A percentile compares a stretch with the other conserved stretches of the same genome.
Evolutionary conservation across 2,888 invertebrate species (phyloP).

Genomic region (Argyresthia albistria): DNA sequence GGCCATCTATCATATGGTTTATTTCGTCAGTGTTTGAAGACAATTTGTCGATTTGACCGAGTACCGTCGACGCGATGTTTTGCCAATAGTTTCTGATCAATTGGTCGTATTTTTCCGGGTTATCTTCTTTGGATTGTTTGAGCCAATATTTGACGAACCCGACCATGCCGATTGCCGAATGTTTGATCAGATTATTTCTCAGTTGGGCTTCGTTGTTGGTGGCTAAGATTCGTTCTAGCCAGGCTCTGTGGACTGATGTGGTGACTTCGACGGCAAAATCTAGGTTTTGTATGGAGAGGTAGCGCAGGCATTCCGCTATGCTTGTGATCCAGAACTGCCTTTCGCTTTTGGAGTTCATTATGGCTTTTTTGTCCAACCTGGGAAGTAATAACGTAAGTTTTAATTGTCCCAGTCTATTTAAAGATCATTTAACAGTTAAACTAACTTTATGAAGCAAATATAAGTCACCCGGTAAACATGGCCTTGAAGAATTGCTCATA

Average conservation of each 20-base stretch:
- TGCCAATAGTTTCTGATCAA: conserved; percentile 50
- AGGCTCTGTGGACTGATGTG: conserved; percentile 29
- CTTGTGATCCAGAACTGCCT: conserved; percentile 76
- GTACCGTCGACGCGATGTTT: conserved; percentile 34
- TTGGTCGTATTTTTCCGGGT: conserved; percentile 31
- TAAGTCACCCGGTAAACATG: conserved; percentile 75
- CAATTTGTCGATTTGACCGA: conserved; percentile 38
- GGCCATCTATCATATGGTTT: conserved; percentile 49
- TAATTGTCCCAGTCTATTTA: not conserved
- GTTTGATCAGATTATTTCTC: conserved; percentile 24
- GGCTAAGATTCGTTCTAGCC: conserved; percentile 28
- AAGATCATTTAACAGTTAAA: not conserved
- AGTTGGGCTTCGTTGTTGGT: conserved; percentile 14
- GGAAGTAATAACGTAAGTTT: conserved; percentile 12
- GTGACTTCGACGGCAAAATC: conserved; percentile 24
- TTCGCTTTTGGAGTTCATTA: conserved; percentile 77
- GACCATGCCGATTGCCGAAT: conserved; percentile 30
- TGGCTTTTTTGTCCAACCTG: conserved; percentile 74
- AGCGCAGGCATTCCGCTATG: conserved; percentile 81
- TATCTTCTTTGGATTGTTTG: conserved; percentile 24
- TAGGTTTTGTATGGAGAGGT: conserved; percentile 27
- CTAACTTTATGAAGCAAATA: not conserved
- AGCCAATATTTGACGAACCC: conserved; percentile 42
- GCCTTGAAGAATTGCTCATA: conserved; percentile 79
- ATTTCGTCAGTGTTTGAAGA: conserved; percentile 43